A percentile compares a stretch with the other conserved stretches of the same genome.
Conservation (phyloP, 2,888 invertebrate species). For the Morinoia aosen region DNA sequence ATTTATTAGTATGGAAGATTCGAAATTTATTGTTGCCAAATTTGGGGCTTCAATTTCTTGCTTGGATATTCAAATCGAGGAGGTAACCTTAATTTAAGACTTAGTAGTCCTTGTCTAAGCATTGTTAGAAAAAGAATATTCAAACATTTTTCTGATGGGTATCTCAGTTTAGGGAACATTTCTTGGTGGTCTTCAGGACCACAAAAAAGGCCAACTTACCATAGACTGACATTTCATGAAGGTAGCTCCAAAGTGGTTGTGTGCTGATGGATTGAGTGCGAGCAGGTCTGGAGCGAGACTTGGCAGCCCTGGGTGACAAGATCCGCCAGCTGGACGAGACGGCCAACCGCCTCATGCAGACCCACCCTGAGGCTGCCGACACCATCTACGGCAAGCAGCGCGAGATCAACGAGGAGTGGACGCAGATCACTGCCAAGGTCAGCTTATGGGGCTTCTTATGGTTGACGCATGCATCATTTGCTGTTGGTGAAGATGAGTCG, state of each 20-base stretch:
- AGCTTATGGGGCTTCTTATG: neutral
- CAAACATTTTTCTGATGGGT: neutral
- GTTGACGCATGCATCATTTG: neutral
- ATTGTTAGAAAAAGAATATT: neutral
- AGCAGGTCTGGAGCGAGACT: conserved; percentile 85
- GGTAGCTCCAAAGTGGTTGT: neutral
- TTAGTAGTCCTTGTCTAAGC: neutral
- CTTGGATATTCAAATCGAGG: neutral
- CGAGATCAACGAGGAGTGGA: conserved; percentile 99
- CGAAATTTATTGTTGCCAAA: no score
- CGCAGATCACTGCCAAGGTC: conserved; percentile 88
- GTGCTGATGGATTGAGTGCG: neutral
- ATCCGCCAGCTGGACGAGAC: conserved; percentile 96
- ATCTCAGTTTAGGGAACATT: neutral
- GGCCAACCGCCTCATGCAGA: conserved; percentile 92
- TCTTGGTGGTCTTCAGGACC: neutral
- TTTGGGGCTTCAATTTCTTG: neutral
- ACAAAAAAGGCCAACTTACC: neutral
- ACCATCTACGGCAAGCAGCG: conserved; percentile 97
- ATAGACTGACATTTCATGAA: neutral
- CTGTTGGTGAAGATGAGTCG: no score
- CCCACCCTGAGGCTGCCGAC: conserved; percentile 98
- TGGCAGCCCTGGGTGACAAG: conserved; percentile 97
- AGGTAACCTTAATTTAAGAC: neutral
- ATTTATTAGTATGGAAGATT: no score